A percentile compares a stretch with the other conserved stretches of the same genome.
These are phyloP conservation scores for Gambusia affinis DNA, from an alignment of 2,113 vertebrate genomes.

Conservation along the genomic window DNA sequence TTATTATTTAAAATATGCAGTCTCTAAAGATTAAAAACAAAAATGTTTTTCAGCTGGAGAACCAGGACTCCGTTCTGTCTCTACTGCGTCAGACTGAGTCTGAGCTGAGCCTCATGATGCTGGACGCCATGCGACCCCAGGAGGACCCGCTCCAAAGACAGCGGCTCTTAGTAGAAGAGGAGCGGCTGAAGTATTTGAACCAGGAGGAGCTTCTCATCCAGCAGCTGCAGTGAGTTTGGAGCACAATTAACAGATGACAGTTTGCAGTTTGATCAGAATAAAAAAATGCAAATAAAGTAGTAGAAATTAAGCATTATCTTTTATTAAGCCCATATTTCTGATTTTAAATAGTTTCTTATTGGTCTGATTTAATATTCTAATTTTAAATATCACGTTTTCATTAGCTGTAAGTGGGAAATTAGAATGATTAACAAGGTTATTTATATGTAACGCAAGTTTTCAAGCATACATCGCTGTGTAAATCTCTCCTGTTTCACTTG, in stretches of 20 bases:
- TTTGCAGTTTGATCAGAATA: neutral
- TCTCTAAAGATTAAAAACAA: neutral
- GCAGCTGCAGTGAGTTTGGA: slow-evolving; percentile 91
- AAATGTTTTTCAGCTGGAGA: slow-evolving; percentile 85
- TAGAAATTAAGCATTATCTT: too few species aligned
- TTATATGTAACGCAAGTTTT: too few species aligned
- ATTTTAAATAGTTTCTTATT: too few species aligned
- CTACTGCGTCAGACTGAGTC: slow-evolving; percentile 93
- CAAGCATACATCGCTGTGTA: too few species aligned
- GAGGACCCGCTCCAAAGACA: slow-evolving; percentile 97
- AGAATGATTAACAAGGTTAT: too few species aligned
- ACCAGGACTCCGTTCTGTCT: slow-evolving; percentile 89
- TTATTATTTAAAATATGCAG: neutral
- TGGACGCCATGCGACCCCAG: slow-evolving; percentile 90
- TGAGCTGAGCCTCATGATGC: slow-evolving; percentile 92
- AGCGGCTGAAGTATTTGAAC: slow-evolving; percentile 94
- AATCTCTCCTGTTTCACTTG: too few species aligned
- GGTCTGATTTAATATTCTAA: too few species aligned
- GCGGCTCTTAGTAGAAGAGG: slow-evolving; percentile 96
- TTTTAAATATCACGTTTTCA: too few species aligned
- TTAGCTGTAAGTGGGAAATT: too few species aligned
- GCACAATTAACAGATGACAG: neutral
- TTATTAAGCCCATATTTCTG: too few species aligned
- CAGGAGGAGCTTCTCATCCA: slow-evolving; percentile 97
- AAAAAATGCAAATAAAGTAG: too few species aligned